Evolutionary conservation across 2,797 vertebrate species (phyloP).

Genomic region (Cyclura pinguis): DNA sequence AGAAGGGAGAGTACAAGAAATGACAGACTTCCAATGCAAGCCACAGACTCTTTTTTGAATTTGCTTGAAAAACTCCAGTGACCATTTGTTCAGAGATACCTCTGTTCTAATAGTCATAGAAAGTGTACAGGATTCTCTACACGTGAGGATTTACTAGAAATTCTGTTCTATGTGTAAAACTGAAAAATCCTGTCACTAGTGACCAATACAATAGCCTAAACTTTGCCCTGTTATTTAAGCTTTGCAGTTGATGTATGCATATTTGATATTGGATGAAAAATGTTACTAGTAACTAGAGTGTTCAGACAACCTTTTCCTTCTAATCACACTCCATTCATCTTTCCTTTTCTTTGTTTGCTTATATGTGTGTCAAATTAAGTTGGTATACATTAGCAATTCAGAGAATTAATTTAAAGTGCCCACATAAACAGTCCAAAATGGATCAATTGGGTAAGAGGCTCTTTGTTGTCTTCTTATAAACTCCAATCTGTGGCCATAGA

Average conservation of each 20-base stretch:
- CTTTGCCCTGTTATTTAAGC: background rate
- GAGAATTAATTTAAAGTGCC: background rate
- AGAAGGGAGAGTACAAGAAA: slow-evolving; percentile 15
- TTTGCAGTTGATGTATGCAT: background rate
- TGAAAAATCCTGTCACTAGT: too few species aligned
- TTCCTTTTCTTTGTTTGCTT: background rate
- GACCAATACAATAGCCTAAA: background rate
- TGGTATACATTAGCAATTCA: background rate
- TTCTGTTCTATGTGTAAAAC: background rate
- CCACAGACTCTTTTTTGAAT: background rate
- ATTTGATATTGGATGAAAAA: background rate
- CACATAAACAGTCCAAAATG: background rate
- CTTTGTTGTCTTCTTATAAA: background rate
- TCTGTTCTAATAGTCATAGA: background rate
- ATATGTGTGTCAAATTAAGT: background rate
- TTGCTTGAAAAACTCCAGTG: background rate
- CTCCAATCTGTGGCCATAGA: too few species aligned
- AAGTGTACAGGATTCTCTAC: background rate
- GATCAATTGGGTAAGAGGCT: background rate
- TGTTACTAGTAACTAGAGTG: background rate
- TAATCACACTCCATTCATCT: too few species aligned
- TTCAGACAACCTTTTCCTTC: background rate
- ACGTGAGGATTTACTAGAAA: background rate
- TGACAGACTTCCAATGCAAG: slow-evolving; percentile 7
- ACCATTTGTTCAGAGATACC: background rate